These are phyloP conservation scores for Graptemys geographica DNA, from an alignment of 2,797 vertebrate genomes.

Conservation along the genomic window DNA sequence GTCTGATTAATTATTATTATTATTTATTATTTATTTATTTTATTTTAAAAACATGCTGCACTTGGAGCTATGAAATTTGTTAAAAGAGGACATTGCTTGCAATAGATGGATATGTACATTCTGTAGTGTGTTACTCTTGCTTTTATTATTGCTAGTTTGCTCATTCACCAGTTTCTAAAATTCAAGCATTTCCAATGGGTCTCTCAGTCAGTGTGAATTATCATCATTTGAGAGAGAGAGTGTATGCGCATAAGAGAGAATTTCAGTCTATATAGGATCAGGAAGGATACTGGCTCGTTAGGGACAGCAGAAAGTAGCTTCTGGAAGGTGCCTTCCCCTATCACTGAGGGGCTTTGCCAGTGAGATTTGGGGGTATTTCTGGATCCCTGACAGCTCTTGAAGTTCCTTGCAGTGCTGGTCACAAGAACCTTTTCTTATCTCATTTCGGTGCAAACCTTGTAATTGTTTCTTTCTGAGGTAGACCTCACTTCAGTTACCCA, in stretches of 20 bases:
- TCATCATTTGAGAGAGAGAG: background rate
- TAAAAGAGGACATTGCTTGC: background rate
- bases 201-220: fast-evolving
- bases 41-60: background rate
- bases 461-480: background rate
- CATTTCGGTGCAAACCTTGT: background rate
- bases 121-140: background rate
- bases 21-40: background rate
- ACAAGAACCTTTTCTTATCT: background rate
- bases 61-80: background rate
- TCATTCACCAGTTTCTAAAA: background rate
- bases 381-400: background rate
- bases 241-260: background rate
- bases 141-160: background rate
- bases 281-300: background rate
- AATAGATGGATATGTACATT: background rate
- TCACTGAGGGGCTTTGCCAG: background rate
- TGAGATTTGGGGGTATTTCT: background rate
- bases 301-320: background rate
- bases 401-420: background rate
- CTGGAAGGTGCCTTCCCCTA: background rate
- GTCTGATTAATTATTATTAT: background rate
- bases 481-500: background rate
- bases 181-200: background rate
- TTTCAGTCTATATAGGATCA: fast-evolving